phyloP scores from a whole-genome alignment of 1,140 invertebrate species.

The Temnothorax curvispinosus region DNA sequence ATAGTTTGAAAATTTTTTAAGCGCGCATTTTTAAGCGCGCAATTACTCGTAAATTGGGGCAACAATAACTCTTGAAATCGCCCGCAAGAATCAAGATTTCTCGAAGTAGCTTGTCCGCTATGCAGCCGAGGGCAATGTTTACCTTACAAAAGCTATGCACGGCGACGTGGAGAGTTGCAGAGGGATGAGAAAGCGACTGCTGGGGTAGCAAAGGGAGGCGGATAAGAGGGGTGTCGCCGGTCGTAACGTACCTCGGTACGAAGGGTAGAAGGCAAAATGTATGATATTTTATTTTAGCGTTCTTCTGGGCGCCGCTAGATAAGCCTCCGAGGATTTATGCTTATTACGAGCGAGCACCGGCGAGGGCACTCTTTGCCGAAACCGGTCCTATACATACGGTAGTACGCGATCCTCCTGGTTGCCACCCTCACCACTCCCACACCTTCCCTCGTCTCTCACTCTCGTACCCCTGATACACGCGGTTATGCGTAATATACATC shows the following conservation, averaged over 20 bases:
- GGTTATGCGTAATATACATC: slow-evolving; percentile 80
- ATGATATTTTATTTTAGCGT: slow-evolving; percentile 86
- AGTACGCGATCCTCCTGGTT: slow-evolving; percentile 62
- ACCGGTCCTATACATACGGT: slow-evolving; percentile 71
- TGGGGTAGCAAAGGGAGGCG: slow-evolving; percentile 60
- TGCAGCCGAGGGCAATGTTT: slow-evolving; percentile 52
- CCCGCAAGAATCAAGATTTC: slow-evolving; percentile 11
- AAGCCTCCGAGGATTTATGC: slow-evolving; percentile 86
- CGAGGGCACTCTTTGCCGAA: slow-evolving; percentile 75
- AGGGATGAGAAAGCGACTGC: slow-evolving; percentile 52
- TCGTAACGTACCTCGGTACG: slow-evolving; percentile 71
- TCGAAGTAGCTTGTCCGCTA: background rate
- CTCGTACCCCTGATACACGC: slow-evolving; percentile 74
- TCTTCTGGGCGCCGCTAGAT: slow-evolving; percentile 84
- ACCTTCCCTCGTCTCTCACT: slow-evolving; percentile 41
- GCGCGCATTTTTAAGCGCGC: background rate
- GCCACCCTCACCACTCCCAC: slow-evolving; percentile 38
- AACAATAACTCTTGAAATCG: slow-evolving; percentile 30
- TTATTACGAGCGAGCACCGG: slow-evolving; percentile 83
- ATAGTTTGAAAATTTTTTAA: background rate
- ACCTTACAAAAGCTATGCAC: slow-evolving; percentile 45
- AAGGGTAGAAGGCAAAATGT: slow-evolving; percentile 82
- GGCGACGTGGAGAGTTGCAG: slow-evolving; percentile 33
- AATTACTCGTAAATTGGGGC: background rate
- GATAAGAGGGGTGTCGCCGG: slow-evolving; percentile 54